Conservation (phyloP, 2,888 invertebrate species). For the Anaspis maculata region DNA sequence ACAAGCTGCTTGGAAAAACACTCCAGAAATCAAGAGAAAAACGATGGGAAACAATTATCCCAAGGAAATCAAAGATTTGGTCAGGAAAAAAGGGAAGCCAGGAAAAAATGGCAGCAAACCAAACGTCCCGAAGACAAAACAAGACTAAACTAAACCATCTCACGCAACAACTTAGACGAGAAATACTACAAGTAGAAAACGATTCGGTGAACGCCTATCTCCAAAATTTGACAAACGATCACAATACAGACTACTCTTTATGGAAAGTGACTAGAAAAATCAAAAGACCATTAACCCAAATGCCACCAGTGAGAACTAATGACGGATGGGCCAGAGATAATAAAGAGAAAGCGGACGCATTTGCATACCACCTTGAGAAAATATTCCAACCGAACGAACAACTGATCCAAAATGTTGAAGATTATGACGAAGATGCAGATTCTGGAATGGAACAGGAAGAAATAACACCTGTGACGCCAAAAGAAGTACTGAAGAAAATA, state of each 20-base stretch:
- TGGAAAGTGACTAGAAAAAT: conserved; percentile 15
- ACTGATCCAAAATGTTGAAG: no score
- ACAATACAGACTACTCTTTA: conserved; percentile 8
- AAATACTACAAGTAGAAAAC: conserved; percentile 6
- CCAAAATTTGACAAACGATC: no score
- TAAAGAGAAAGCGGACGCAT: conserved; percentile 16
- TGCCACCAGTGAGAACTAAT: no score
- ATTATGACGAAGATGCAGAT: no score
- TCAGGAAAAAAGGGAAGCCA: background rate
- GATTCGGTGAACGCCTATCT: no score
- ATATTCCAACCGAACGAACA: conserved; percentile 4
- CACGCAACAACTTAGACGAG: conserved; percentile 6
- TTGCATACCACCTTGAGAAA: conserved; percentile 12
- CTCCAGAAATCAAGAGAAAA: no score
- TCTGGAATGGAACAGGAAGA: no score
- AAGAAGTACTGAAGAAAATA: conserved; percentile 7
- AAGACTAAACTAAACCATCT: background rate
- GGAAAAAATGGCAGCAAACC: conserved; percentile 3
- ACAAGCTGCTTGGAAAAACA: background rate
- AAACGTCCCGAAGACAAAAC: no score
- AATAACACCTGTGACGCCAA: conserved; percentile 5
- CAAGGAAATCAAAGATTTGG: no score
- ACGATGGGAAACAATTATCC: no score
- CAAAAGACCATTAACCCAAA: no score
- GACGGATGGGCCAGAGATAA: conserved; percentile 8